A percentile compares a stretch with the other conserved stretches of the same genome.
These are phyloP conservation scores for Gnatocerus cornutus DNA, from an alignment of 2,888 invertebrate species.

Conservation along the genomic window DNA sequence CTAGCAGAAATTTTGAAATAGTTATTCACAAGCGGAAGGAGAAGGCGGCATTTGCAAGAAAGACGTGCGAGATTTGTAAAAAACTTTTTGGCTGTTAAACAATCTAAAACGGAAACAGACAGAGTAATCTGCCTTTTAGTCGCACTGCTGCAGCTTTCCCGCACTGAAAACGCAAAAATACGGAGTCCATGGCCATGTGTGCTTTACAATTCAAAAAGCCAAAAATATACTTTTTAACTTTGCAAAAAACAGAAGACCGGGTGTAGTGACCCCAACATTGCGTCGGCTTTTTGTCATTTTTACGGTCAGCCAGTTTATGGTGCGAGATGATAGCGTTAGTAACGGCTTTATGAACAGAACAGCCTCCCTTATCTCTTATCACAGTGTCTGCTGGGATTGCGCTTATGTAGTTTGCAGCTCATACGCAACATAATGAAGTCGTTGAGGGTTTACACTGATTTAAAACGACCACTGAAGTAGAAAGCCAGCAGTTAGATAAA, in stretches of 20 bases:
- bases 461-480: constrained; percentile 12
- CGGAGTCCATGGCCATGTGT: no score
- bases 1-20: no score
- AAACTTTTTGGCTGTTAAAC: no score
- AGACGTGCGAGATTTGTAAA: no score
- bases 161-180: no score
- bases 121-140: no score
- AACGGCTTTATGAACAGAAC: constrained; percentile 67
- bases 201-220: no score
- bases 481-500: no score
- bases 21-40: no score
- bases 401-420: constrained; percentile 57
- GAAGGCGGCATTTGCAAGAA: no score
- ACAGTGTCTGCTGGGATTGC: constrained; percentile 61
- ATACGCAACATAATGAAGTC: constrained; percentile 56
- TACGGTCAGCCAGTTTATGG: constrained; percentile 69
- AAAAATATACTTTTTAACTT: constrained; percentile 41
- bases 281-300: constrained; percentile 66
- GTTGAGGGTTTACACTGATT: constrained; percentile 40
- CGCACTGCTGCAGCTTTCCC: no score
- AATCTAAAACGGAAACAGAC: no score
- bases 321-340: constrained; percentile 68
- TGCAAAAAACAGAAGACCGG: constrained; percentile 15
- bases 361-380: constrained; percentile 65
- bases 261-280: constrained; percentile 41